Evolutionary conservation across 2,113 vertebrate genomes (phyloP).

Genomic region (Zeus faber): DNA sequence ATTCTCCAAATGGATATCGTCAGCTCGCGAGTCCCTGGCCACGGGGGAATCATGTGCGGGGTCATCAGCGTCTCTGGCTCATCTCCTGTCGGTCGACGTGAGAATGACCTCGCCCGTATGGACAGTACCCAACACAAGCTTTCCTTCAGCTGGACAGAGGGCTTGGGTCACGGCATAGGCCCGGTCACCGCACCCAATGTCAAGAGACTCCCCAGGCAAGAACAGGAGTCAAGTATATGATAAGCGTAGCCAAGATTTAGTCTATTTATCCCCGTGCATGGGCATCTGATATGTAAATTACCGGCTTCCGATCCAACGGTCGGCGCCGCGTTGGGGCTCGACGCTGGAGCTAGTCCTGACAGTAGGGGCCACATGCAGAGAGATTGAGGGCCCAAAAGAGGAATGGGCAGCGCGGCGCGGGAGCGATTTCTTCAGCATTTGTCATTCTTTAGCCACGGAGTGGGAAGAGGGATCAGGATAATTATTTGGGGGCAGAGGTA

Average conservation of each 20-base stretch:
- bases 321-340: not conserved
- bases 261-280: slow-evolving; percentile 42
- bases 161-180: slow-evolving; percentile 32
- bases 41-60: no score
- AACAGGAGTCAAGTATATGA: no score
- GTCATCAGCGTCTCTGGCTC: slow-evolving; percentile 27
- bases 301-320: slow-evolving; percentile 23
- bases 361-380: slow-evolving; percentile 33
- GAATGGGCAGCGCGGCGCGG: no score
- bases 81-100: slow-evolving; percentile 46
- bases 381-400: slow-evolving; percentile 14
- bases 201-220: slow-evolving; percentile 14
- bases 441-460: no score
- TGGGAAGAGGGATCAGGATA: not conserved
- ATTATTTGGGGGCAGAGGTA: not conserved
- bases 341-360: slow-evolving; percentile 3
- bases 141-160: slow-evolving; percentile 47
- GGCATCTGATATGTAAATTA: slow-evolving; percentile 31
- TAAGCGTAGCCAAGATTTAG: no score
- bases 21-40: no score
- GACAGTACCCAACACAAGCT: slow-evolving; percentile 32
- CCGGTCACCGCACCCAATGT: slow-evolving; percentile 19
- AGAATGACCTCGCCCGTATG: slow-evolving; percentile 40
- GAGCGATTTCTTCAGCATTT: no score
- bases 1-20: no score